Evolutionary conservation across 1,140 invertebrate genomes (phyloP).

Genomic region (Epicauta chinensis): DNA sequence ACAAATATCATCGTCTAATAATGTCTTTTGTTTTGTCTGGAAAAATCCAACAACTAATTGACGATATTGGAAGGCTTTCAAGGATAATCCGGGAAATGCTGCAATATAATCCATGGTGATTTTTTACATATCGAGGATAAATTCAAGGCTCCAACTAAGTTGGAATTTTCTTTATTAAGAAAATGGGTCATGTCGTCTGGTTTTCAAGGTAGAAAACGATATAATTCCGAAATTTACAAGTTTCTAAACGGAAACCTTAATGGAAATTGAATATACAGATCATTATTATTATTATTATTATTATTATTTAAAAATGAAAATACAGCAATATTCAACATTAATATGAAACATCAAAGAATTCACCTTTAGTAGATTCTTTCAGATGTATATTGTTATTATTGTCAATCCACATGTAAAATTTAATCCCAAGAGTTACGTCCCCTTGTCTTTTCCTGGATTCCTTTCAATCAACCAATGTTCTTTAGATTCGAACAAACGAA

Average conservation of each 20-base stretch:
- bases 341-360: constrained; percentile 39
- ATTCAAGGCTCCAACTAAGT: neutral
- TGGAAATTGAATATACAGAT: too few species aligned
- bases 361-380: constrained; percentile 31
- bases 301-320: neutral
- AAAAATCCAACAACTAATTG: too few species aligned
- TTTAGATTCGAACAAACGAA: constrained; percentile 40
- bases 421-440: constrained; percentile 36
- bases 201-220: constrained; percentile 20
- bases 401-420: constrained; percentile 42
- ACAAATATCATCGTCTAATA: constrained; percentile 8
- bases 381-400: constrained; percentile 41
- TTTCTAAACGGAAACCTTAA: neutral
- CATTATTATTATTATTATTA: constrained; percentile 20
- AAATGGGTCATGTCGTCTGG: constrained; percentile 24
- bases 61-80: neutral
- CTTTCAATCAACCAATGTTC: constrained; percentile 39
- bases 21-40: neutral
- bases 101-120: constrained; percentile 1
- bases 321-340: constrained; percentile 8
- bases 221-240: constrained; percentile 21
- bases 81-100: constrained; percentile 2
- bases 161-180: constrained; percentile 24
- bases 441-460: constrained; percentile 18
- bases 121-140: constrained; percentile 6